Base-by-base conservation (phyloP, 2,888 invertebrate genomes). In the Corbicula japonica region DNA sequence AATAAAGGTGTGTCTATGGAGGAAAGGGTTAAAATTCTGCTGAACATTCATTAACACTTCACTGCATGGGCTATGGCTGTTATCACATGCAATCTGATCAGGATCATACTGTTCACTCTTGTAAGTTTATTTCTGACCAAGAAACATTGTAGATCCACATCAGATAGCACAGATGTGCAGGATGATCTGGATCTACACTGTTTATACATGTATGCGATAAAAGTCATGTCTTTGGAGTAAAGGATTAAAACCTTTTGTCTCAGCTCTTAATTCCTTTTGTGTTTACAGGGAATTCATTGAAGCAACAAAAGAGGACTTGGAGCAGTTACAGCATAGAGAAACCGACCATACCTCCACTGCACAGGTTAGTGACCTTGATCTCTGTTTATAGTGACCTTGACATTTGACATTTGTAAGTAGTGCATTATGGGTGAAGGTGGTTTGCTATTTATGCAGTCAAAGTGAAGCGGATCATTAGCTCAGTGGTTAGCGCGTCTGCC, bases 271-370 rank as follows among this genome's bases (percentile, higher is more conserved):
- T n/a, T n/a, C n/a, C n/a, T n/a, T n/a, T n/a, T n/a, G n/a, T 30
- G 18, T 26, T 41, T 89, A 48, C 84, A 91, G 91, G 34, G 90
- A 90, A 65, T 90, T 89, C 60, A 89, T 90, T 68, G 86, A 88
- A 62, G 89, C 87, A 5, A 91, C 91, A 32, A 87, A 88, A 72
- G 89, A 89, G 65, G 91, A 91, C 72, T 86, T 91, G 18, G 80
- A 83, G 6, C 89, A 90, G 69, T 74, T 90, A 44, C 87, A 86
- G 77, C 71, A 83, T 28, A 76, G 83, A 52, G 87, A 89, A 41
- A 66, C 84, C 23, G 86, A 86, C 44, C 76, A 80, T 21, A 88
- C 89, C 8, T 89, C 90, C 15, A 89, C 89, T 41, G 86, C 89
- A 71, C 89, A 89, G 89, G 89, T 89, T 81, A 34, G 61, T 54